Conservation (phyloP, 2,797 vertebrate species). For the Parauchenoglanis ngamensis region DNA sequence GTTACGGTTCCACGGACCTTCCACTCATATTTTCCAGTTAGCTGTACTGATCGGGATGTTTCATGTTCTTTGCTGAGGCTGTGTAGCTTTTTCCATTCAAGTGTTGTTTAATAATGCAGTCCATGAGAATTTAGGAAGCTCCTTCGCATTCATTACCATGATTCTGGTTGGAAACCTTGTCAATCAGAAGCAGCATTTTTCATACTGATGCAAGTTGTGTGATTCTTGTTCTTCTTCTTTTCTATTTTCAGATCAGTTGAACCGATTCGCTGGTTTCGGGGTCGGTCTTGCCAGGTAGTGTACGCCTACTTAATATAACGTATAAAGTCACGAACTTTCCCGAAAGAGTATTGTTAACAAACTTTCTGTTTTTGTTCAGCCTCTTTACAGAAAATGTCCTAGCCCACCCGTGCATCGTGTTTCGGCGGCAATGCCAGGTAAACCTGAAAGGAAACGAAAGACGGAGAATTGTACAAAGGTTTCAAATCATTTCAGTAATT, state of each 20-base stretch:
- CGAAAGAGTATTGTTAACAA: background rate
- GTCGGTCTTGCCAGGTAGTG: conserved; percentile 93
- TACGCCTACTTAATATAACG: background rate
- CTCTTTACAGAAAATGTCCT: conserved; percentile 97
- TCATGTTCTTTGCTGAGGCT: background rate
- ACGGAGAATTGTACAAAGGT: background rate
- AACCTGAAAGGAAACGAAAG: conserved; percentile 20
- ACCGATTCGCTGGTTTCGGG: conserved; percentile 94
- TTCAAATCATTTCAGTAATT: background rate
- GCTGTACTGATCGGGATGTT: background rate
- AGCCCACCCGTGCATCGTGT: conserved; percentile 94
- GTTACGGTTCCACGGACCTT: background rate
- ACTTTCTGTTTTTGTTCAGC: conserved; percentile 69
- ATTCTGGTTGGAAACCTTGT: background rate
- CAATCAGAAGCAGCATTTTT: background rate
- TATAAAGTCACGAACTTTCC: background rate
- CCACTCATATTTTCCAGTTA: background rate
- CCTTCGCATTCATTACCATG: background rate
- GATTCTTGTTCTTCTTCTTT: background rate
- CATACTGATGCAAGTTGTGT: background rate
- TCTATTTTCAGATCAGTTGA: conserved; percentile 85
- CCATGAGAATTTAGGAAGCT: background rate
- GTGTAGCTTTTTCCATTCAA: background rate
- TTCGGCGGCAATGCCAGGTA: conserved; percentile 96
- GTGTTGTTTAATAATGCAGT: background rate